phyloP scores from a whole-genome alignment of 2,888 invertebrate species.

The Furcula furcula region DNA sequence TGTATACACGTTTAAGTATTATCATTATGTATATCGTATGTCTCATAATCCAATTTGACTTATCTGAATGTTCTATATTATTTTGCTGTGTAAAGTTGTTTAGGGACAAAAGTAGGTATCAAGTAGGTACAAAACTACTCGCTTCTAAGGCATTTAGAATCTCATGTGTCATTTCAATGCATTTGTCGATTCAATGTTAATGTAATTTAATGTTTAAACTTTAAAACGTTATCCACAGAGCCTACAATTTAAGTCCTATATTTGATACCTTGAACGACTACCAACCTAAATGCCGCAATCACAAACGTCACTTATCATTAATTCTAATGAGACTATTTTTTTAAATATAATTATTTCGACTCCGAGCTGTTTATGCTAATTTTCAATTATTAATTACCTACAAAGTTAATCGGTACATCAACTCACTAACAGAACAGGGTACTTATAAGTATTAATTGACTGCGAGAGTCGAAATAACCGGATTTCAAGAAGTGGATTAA shows the following conservation, averaged over 20 bases:
- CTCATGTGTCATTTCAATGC: constrained; percentile 56
- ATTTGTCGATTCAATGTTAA: constrained; percentile 59
- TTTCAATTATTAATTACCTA: too few species aligned
- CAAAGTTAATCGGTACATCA: too few species aligned
- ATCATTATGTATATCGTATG: constrained; percentile 36
- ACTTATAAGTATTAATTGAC: too few species aligned
- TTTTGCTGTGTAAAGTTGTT: constrained; percentile 53
- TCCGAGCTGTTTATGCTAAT: too few species aligned
- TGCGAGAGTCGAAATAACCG: too few species aligned
- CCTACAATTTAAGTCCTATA: constrained; percentile 62
- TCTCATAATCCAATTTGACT: constrained; percentile 32
- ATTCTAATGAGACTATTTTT: constrained; percentile 13
- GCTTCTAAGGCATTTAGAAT: constrained; percentile 54
- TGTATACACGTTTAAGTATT: constrained; percentile 40
- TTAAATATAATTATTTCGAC: too few species aligned
- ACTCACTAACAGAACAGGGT: too few species aligned
- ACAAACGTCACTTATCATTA: too few species aligned
- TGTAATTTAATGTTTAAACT: constrained; percentile 53
- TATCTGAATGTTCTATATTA: constrained; percentile 31
- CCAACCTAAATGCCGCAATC: constrained; percentile 33
- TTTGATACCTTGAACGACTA: constrained; percentile 65
- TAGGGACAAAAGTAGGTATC: constrained; percentile 58
- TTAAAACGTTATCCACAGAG: constrained; percentile 51
- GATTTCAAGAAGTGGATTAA: too few species aligned
- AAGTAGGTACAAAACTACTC: constrained; percentile 63